Conservation (phyloP, 2,113 vertebrate genomes). For the Cervus canadensis region DNA sequence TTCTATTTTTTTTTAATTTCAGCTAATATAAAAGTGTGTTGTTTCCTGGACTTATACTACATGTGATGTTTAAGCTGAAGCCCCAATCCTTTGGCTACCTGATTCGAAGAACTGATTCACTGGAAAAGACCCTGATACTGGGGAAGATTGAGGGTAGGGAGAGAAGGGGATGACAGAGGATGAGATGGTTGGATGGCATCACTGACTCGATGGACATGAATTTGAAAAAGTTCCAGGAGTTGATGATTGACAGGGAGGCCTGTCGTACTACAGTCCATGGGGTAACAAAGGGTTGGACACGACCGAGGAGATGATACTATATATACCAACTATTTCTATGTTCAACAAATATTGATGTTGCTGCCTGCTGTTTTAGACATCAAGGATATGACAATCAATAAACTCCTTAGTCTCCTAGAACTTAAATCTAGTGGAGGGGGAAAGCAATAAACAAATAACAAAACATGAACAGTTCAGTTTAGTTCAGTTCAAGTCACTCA, state of each 20-base stretch:
- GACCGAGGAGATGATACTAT: background rate
- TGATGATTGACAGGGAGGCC: background rate
- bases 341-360: background rate
- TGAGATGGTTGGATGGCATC: background rate
- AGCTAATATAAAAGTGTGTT: background rate
- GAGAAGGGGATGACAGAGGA: background rate
- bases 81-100: background rate
- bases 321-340: background rate
- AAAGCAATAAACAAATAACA: background rate
- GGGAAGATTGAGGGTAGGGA: background rate
- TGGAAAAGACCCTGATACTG: background rate
- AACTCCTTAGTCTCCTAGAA: background rate
- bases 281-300: background rate
- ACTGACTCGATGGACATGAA: fast-evolving
- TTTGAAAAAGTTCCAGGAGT: background rate
- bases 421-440: background rate
- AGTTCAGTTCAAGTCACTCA: background rate
- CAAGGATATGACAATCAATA: background rate
- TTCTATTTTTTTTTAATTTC: background rate
- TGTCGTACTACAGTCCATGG: fast-evolving
- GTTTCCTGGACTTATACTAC: background rate
- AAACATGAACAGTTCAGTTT: background rate
- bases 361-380: background rate
- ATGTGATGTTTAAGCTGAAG: background rate
- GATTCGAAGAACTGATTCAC: background rate